phyloP scores from a whole-genome alignment of 2,888 invertebrate genomes.

The Thera britannica region DNA sequence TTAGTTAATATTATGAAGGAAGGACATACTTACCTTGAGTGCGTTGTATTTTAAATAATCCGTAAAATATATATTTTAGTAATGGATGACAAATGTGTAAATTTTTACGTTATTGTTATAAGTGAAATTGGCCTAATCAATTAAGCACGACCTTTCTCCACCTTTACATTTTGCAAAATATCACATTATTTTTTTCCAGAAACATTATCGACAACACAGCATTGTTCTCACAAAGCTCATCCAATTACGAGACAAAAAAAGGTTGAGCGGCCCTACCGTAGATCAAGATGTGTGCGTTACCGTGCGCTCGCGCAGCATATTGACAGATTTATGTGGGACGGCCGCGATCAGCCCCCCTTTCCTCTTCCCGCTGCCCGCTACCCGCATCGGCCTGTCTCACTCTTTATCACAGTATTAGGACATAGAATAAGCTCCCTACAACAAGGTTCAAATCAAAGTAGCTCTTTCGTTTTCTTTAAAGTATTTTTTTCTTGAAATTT shows the following conservation, averaged over 20 bases:
- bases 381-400: constrained; percentile 21
- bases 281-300: constrained; percentile 81
- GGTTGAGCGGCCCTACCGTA: constrained; percentile 51
- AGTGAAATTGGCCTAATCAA: background rate
- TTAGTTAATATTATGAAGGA: too few relatives aligned
- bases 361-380: constrained; percentile 27
- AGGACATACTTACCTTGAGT: too few relatives aligned
- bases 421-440: too few relatives aligned
- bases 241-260: constrained; percentile 45
- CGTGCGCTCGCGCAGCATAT: constrained; percentile 64
- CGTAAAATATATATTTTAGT: background rate
- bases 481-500: too few relatives aligned
- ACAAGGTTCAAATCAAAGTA: too few relatives aligned
- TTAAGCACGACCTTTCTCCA: background rate
- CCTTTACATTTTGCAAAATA: background rate
- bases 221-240: constrained; percentile 36
- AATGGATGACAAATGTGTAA: background rate
- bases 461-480: too few relatives aligned
- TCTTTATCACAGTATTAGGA: background rate
- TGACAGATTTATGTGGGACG: constrained; percentile 82
- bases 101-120: too few relatives aligned
- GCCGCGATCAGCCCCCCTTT: constrained; percentile 42
- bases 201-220: constrained; percentile 14
- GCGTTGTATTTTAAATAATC: background rate
- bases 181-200: constrained; percentile 1